Conservation (phyloP, 2,797 vertebrate genomes). For the Malacoctenus gilli region DNA sequence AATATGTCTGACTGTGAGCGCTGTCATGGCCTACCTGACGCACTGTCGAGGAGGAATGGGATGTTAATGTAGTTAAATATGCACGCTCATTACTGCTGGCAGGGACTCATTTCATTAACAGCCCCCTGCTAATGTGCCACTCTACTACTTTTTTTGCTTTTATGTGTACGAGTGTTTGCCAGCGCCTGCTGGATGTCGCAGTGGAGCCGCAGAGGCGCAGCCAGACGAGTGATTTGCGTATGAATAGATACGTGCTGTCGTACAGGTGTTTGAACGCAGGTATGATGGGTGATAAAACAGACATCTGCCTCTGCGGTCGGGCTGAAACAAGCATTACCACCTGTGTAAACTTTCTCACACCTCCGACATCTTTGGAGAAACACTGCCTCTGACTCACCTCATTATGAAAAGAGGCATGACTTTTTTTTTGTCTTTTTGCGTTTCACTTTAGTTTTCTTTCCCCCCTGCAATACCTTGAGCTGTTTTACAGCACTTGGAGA, state of each 20-base stretch:
- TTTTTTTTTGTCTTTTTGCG: not conserved
- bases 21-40: constrained; percentile 63
- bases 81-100: constrained; percentile 71
- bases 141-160: constrained; percentile 42
- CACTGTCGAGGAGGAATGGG: constrained; percentile 62
- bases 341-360: constrained; percentile 1
- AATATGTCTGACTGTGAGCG: constrained; percentile 65
- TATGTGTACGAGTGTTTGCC: constrained; percentile 22
- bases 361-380: constrained; percentile 2
- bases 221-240: not conserved
- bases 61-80: constrained; percentile 77
- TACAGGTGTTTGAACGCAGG: constrained; percentile 10
- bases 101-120: constrained; percentile 74
- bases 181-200: not conserved
- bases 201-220: not conserved
- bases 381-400: not conserved
- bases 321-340: not conserved
- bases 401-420: too few relatives aligned
- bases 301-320: not conserved
- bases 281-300: not conserved
- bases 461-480: constrained; percentile 2
- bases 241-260: not conserved
- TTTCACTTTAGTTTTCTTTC: constrained; percentile 7
- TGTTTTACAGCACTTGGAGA: constrained; percentile 33
- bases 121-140: constrained; percentile 61